Evolutionary conservation across 2,113 vertebrate genomes (phyloP).

Genomic region (Semnornis frantzii): DNA sequence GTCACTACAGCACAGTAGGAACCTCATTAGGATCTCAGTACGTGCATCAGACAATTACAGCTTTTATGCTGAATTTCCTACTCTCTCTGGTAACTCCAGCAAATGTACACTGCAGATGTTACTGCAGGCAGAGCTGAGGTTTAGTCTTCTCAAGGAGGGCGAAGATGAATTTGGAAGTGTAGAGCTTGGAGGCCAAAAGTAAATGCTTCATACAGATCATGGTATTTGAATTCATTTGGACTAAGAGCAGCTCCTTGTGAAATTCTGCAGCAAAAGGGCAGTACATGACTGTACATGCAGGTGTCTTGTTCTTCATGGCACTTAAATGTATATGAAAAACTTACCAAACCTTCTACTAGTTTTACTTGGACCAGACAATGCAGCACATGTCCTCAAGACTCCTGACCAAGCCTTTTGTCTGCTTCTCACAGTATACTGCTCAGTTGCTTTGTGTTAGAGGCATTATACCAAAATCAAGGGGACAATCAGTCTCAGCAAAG

Average conservation of each 20-base stretch:
- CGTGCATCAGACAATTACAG: neutral
- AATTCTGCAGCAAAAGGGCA: neutral
- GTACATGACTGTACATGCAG: neutral
- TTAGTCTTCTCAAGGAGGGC: neutral
- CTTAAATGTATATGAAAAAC: neutral
- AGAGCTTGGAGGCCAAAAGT: neutral
- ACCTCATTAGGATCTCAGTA: neutral
- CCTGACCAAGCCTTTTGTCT: neutral
- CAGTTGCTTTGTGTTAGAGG: neutral
- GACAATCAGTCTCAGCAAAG: neutral
- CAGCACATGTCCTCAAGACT: neutral
- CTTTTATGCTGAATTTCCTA: neutral
- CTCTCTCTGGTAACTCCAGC: neutral
- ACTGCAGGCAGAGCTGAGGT: neutral
- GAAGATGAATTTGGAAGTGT: neutral
- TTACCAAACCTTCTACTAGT: neutral
- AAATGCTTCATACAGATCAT: neutral
- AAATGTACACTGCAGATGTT: neutral
- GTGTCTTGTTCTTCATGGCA: neutral
- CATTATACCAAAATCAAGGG: neutral
- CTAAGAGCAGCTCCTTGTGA: neutral
- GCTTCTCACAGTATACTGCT: neutral
- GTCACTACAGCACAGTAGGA: neutral
- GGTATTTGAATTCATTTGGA: neutral
- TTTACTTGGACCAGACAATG: neutral